Percentiles rank a stretch among this genome's conserved stretches.
These are phyloP conservation scores for Ptilorrhoa leucosticta DNA, from an alignment of 2,113 vertebrate species.

Conservation along the genomic window DNA sequence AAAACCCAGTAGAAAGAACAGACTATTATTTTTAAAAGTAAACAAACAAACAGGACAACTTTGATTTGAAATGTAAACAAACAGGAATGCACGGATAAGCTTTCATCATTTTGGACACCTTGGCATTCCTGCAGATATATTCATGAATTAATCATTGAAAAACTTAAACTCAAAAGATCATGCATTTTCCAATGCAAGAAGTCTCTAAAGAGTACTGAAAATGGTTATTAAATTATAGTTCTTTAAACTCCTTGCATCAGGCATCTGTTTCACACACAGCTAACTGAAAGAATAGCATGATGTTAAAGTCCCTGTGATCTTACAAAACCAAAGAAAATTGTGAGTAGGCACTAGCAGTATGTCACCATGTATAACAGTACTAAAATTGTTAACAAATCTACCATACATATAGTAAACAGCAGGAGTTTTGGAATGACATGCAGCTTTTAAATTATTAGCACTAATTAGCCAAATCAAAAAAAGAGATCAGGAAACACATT, in stretches of 20 bases:
- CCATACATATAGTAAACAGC: constrained; percentile 55
- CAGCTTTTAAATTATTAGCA: constrained; percentile 75
- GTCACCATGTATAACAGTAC: constrained; percentile 51
- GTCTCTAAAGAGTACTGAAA: constrained; percentile 39
- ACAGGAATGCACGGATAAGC: not conserved
- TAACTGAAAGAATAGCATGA: constrained; percentile 7
- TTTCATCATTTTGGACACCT: constrained; percentile 69
- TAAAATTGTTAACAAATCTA: constrained; percentile 67
- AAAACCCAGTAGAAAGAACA: constrained; percentile 47
- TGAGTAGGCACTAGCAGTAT: not conserved
- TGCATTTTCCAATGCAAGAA: constrained; percentile 44
- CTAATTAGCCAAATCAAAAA: constrained; percentile 77
- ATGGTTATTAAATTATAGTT: constrained; percentile 39
- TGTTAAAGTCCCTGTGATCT: not conserved
- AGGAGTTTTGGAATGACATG: constrained; percentile 61
- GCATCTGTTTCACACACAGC: constrained; percentile 21
- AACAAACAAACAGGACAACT: constrained; percentile 65
- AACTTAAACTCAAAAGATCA: constrained; percentile 61
- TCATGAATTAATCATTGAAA: constrained; percentile 79
- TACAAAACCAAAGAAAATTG: constrained; percentile 14
- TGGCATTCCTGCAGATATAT: constrained; percentile 56
- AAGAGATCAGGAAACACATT: constrained; percentile 57
- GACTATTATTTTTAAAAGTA: not conserved
- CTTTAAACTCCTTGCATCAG: not conserved
- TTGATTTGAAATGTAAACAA: constrained; percentile 71